phyloP scores from a whole-genome alignment of 2,113 vertebrate species.

The Pterocles gutturalis region DNA sequence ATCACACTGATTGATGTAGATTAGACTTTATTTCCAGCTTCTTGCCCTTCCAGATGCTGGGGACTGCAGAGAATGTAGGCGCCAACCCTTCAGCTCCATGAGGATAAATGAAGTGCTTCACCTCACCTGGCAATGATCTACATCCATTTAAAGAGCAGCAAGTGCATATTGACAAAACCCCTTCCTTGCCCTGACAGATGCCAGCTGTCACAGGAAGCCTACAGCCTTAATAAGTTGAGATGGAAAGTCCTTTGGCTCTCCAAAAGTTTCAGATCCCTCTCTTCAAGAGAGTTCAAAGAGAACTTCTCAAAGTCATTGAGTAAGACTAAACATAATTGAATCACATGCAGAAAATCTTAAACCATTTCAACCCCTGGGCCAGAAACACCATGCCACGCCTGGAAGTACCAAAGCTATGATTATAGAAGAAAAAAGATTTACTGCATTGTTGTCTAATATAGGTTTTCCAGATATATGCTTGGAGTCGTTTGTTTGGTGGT shows the following conservation, averaged over 20 bases:
- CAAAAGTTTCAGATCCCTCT: background rate
- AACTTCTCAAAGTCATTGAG: background rate
- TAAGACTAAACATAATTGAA: background rate
- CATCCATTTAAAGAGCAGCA: background rate
- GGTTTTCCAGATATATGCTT: slow-evolving; percentile 90
- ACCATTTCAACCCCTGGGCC: slow-evolving; percentile 81
- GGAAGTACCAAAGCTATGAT: slow-evolving; percentile 89
- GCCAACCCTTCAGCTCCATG: background rate
- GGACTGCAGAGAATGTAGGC: background rate
- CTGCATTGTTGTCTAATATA: slow-evolving; percentile 94
- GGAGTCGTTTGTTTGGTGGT: slow-evolving; percentile 78
- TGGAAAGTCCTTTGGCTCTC: background rate
- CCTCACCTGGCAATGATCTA: background rate
- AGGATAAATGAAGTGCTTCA: background rate
- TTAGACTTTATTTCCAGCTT: background rate
- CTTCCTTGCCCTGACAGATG: background rate
- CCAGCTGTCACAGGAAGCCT: background rate
- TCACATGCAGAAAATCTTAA: background rate
- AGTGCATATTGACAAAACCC: background rate
- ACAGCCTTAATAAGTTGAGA: background rate
- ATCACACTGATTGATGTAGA: background rate
- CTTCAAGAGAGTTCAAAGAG: background rate
- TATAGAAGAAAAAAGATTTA: slow-evolving; percentile 94
- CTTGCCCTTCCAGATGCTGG: background rate
- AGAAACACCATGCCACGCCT: slow-evolving; percentile 85